Percentiles rank a stretch among this genome's conserved stretches.
Evolutionary conservation across 2,797 vertebrate species (phyloP).

Genomic region (Anomalospiza imberbis): DNA sequence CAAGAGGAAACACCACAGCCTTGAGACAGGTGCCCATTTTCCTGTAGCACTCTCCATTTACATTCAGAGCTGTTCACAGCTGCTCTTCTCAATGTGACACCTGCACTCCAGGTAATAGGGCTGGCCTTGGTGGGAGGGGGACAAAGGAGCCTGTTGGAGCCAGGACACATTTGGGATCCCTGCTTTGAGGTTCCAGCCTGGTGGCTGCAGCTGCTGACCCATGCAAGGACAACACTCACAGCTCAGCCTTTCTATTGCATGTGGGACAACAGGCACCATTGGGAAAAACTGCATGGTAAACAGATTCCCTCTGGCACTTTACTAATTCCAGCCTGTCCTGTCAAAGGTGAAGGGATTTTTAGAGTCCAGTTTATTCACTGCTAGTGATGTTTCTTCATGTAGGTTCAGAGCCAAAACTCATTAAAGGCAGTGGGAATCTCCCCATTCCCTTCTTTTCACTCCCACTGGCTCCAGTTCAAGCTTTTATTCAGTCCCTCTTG

Average conservation of each 20-base stretch:
- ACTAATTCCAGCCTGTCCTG: not conserved
- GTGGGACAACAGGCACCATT: not conserved
- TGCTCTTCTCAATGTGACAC: not conserved
- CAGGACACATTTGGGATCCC: not conserved
- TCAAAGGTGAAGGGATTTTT: not conserved
- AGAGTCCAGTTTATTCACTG: not conserved
- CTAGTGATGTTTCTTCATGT: not conserved
- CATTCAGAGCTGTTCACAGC: accelerated
- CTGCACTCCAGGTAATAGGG: not conserved
- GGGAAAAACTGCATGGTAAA: not conserved
- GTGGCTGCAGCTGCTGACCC: not conserved
- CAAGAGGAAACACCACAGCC: not conserved
- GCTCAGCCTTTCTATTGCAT: not conserved
- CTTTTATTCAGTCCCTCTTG: not conserved
- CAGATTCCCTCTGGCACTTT: not conserved
- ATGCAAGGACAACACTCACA: not conserved
- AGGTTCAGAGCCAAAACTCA: slow-evolving; percentile 47
- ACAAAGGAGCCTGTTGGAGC: not conserved
- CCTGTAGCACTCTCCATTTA: not conserved
- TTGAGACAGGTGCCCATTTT: not conserved
- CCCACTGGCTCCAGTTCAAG: not conserved
- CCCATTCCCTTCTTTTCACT: not conserved
- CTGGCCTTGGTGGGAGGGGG: not conserved
- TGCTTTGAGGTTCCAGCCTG: not conserved
- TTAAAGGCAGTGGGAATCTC: slow-evolving; percentile 48